Evolutionary conservation across 2,888 invertebrate genomes (phyloP).

Genomic region (Andricus curvator): DNA sequence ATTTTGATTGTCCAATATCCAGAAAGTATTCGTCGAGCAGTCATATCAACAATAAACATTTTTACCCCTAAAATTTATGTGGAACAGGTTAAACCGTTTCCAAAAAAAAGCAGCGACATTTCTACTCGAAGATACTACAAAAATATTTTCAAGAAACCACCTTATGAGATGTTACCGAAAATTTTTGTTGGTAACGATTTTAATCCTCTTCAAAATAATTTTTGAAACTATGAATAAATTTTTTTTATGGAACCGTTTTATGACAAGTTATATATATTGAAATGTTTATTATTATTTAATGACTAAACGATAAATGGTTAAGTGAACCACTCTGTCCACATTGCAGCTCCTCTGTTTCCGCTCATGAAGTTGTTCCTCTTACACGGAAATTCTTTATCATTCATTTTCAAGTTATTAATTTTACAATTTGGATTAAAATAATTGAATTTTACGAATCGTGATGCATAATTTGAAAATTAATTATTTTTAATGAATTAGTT

Average conservation of each 20-base stretch:
- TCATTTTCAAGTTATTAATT: no score
- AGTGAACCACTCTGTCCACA: conserved; percentile 49
- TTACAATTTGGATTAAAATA: no score
- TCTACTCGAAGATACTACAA: conserved; percentile 62
- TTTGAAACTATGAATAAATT: conserved; percentile 47
- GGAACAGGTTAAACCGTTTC: conserved; percentile 53
- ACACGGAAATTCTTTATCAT: no score
- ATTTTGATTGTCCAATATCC: conserved; percentile 79
- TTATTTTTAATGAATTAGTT: no score
- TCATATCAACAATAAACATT: conserved; percentile 79
- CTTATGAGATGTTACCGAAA: conserved; percentile 36
- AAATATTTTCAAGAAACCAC: conserved; percentile 56
- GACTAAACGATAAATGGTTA: conserved; percentile 60
- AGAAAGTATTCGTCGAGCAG: conserved; percentile 76
- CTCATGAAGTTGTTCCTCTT: no score
- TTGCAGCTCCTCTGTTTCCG: no score
- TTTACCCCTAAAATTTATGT: conserved; percentile 68
- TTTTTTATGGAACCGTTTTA: no score
- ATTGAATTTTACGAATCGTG: no score
- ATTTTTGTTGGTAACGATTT: conserved; percentile 33
- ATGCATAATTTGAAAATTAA: no score
- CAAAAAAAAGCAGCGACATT: conserved; percentile 51
- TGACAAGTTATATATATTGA: conserved; percentile 1
- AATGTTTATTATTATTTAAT: conserved; percentile 31
- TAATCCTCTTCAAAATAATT: neutral